These are phyloP conservation scores for Columba livia DNA, from an alignment of 2,113 vertebrate genomes.

Conservation along the genomic window DNA sequence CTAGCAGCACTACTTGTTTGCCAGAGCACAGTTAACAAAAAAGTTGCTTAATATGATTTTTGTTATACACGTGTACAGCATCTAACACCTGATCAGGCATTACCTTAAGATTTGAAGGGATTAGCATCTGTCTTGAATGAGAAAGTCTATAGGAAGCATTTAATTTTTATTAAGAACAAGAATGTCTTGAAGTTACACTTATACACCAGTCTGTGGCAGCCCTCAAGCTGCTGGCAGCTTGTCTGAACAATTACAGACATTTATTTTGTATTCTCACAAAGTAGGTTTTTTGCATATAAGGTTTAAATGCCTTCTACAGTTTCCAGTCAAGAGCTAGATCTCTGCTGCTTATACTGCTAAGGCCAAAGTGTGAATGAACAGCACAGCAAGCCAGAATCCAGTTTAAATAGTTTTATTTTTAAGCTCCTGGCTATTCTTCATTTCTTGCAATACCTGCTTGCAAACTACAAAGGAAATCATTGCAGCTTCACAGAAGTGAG, in stretches of 20 bases:
- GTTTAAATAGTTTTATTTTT: background rate
- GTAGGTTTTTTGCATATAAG: background rate
- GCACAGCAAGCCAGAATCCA: background rate
- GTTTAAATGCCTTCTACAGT: background rate
- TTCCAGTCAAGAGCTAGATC: background rate
- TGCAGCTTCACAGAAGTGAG: background rate
- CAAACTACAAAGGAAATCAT: background rate
- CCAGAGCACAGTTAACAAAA: background rate
- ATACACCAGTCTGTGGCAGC: background rate
- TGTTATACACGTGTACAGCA: background rate
- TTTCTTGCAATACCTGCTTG: background rate
- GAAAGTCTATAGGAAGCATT: background rate
- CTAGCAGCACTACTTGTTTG: background rate
- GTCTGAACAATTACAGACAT: background rate
- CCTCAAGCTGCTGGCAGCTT: background rate
- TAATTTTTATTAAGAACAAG: background rate
- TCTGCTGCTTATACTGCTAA: background rate
- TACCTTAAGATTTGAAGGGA: background rate
- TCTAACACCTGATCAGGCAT: background rate
- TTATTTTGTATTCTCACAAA: background rate
- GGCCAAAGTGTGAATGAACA: background rate
- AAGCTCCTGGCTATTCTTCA: background rate
- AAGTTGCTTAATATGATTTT: background rate
- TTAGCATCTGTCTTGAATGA: background rate
- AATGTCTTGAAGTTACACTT: background rate